Conservation (phyloP, 1,140 invertebrate species). For the Penaeus vannamei region DNA sequence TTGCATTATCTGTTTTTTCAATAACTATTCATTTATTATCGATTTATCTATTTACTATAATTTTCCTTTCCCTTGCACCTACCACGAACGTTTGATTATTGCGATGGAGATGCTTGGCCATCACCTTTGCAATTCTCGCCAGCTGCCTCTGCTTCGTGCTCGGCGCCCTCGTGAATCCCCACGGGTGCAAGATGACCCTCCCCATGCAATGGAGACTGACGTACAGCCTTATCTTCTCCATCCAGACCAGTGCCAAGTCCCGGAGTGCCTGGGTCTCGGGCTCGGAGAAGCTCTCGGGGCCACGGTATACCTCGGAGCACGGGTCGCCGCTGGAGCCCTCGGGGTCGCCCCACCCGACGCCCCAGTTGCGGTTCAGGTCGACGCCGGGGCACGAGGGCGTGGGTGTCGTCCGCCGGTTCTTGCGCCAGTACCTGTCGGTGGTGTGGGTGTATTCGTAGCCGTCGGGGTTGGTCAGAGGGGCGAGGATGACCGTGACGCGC, state of each 20-base stretch:
- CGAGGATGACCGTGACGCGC: slow-evolving; percentile 77
- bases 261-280: slow-evolving; percentile 69
- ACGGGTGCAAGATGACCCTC: slow-evolving; percentile 88
- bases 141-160: not conserved
- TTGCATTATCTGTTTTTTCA: too few relatives aligned
- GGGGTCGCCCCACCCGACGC: slow-evolving; percentile 41
- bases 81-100: too few relatives aligned
- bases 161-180: slow-evolving; percentile 79
- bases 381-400: slow-evolving; percentile 66
- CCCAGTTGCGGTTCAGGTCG: slow-evolving; percentile 69
- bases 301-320: slow-evolving; percentile 71
- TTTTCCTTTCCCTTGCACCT: too few relatives aligned
- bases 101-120: not conserved
- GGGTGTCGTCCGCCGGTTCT: slow-evolving; percentile 55
- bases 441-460: slow-evolving; percentile 67
- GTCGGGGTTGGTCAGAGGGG: slow-evolving; percentile 67
- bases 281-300: slow-evolving; percentile 72
- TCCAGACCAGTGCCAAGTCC: slow-evolving; percentile 65
- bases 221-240: slow-evolving; percentile 78
- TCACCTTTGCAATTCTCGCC: slow-evolving; percentile 1
- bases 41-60: too few relatives aligned
- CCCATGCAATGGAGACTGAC: slow-evolving; percentile 90
- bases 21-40: too few relatives aligned
- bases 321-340: slow-evolving; percentile 20
- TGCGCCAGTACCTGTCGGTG: slow-evolving; percentile 69